Percentiles rank a stretch among this genome's conserved stretches.
phyloP scores from a whole-genome alignment of 2,797 vertebrate genomes.

The Acestrorhynchus altus region DNA sequence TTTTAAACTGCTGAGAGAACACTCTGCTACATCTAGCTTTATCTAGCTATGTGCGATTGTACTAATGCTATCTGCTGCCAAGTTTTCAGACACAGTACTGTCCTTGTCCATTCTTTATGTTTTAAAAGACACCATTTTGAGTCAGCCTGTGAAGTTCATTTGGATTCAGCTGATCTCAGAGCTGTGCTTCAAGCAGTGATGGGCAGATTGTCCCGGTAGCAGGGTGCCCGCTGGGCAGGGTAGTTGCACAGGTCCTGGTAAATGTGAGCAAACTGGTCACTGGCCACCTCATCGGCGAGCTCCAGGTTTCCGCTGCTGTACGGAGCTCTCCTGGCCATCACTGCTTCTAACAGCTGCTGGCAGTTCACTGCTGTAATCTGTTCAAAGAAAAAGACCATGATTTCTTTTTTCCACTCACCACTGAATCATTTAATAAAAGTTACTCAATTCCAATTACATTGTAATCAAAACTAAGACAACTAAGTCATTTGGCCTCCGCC shows the following conservation, averaged over 20 bases:
- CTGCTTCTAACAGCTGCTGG: constrained; percentile 84
- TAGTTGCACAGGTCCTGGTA: constrained; percentile 90
- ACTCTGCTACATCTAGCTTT: constrained; percentile 16
- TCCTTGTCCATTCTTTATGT: neutral
- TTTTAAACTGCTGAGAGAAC: constrained; percentile 20
- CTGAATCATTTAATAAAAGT: too few relatives aligned
- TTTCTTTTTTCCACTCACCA: too few relatives aligned
- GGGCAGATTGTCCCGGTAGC: constrained; percentile 84
- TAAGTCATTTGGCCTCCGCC: too few relatives aligned
- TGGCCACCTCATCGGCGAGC: constrained; percentile 77
- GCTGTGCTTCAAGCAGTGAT: constrained; percentile 76
- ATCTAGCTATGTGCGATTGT: neutral
- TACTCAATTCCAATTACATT: too few relatives aligned
- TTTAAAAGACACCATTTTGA: neutral
- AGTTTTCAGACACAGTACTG: constrained; percentile 6
- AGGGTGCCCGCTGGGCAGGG: constrained; percentile 72
- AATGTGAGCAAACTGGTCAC: constrained; percentile 89
- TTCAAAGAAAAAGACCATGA: neutral
- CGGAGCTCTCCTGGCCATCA: constrained; percentile 70
- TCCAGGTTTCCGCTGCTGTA: constrained; percentile 77
- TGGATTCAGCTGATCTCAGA: constrained; percentile 27
- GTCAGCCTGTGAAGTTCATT: constrained; percentile 10
- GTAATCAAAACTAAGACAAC: neutral
- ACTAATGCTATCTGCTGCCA: constrained; percentile 10
- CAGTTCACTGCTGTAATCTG: constrained; percentile 81